Conservation (phyloP, 1,140 invertebrate species). For the Sycophila sp. region DNA sequence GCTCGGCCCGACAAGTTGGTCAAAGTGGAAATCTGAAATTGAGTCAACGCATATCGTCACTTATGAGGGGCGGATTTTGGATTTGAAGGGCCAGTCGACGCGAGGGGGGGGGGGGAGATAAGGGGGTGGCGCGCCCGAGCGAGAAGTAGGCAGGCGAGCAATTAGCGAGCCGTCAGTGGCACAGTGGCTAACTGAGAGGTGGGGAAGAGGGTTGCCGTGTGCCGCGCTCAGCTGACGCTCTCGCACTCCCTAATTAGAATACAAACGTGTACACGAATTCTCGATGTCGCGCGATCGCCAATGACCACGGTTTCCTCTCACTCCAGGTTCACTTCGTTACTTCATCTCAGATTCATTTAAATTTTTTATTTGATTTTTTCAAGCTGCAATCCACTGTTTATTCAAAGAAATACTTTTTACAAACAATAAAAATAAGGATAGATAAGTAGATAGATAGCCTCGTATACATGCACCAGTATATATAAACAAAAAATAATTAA, state of each 20-base stretch:
- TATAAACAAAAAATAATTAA: no score
- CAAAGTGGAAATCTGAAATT: no score
- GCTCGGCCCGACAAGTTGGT: no score
- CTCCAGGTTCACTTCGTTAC: no score
- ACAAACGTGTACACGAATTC: slow-evolving; percentile 39
- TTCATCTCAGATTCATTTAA: no score
- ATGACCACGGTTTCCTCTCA: no score
- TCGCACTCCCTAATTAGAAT: slow-evolving; percentile 63
- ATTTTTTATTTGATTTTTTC: no score
- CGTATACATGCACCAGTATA: no score
- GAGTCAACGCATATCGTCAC: not conserved
- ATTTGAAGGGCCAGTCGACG: slow-evolving; percentile 41
- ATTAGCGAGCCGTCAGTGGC: slow-evolving; percentile 68
- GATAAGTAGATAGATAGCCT: no score
- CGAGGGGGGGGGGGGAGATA: slow-evolving; percentile 17
- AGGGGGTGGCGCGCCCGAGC: slow-evolving; percentile 55
- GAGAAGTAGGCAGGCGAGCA: slow-evolving; percentile 57
- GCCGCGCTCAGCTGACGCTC: slow-evolving; percentile 59
- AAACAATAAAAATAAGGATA: no score
- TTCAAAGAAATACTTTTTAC: no score
- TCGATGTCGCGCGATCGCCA: not conserved
- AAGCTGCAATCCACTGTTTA: no score
- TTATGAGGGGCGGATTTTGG: slow-evolving; percentile 40
- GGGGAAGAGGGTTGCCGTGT: slow-evolving; percentile 53
- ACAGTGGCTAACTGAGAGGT: slow-evolving; percentile 67